Percentiles rank a stretch among this genome's conserved stretches.
Evolutionary conservation across 2,888 invertebrate species (phyloP).

Genomic region (Xestia ashworthii): DNA sequence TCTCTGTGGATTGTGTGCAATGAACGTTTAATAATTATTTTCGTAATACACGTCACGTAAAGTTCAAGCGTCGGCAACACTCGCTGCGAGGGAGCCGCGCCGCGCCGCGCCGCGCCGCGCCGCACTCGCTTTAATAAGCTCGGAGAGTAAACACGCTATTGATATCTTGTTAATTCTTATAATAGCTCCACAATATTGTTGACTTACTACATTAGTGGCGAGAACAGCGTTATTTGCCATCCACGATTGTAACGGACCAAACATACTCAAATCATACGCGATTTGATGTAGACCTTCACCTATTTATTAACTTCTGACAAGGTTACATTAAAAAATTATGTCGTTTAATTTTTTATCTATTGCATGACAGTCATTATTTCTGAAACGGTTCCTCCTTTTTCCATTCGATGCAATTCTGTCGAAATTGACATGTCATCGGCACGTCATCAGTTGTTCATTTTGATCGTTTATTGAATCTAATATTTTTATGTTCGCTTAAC

Average conservation of each 20-base stretch:
- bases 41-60: constrained; percentile 71
- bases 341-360: constrained; percentile 19
- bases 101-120: constrained; percentile 33
- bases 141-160: constrained; percentile 58
- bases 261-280: constrained; percentile 23
- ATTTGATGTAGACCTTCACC: constrained; percentile 48
- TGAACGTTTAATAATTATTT: constrained; percentile 73
- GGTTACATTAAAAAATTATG: constrained; percentile 46
- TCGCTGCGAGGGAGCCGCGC: constrained; percentile 37
- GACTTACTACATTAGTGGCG: constrained; percentile 49
- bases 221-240: constrained; percentile 43
- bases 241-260: constrained; percentile 19
- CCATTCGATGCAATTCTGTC: constrained; percentile 28
- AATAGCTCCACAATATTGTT: constrained; percentile 56
- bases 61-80: constrained; percentile 65
- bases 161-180: constrained; percentile 65
- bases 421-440: constrained; percentile 43
- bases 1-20: constrained; percentile 72
- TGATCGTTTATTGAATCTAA: constrained; percentile 50
- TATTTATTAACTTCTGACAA: constrained; percentile 54
- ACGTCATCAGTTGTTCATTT: constrained; percentile 56
- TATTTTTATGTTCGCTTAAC: constrained; percentile 58
- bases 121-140: constrained; percentile 59
- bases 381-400: neutral
- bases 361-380: neutral